Base-by-base conservation (phyloP, 2,113 vertebrate species). In the Climacteris rufus region DNA sequence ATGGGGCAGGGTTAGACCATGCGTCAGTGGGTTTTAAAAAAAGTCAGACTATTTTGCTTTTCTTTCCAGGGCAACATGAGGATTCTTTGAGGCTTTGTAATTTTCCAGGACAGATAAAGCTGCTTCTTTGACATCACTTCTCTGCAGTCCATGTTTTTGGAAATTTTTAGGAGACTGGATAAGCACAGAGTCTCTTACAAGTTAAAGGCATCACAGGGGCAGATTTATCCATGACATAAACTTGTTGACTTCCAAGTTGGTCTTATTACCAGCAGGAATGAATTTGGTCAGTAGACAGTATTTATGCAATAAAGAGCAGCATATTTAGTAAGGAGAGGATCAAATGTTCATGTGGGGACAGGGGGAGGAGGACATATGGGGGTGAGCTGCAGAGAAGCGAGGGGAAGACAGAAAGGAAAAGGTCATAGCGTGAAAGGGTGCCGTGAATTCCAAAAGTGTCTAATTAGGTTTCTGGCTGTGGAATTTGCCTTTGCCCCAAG, bases 401-500 rank as follows among this genome's bases (percentile, higher is more conserved):
- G 70, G 70, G 85, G 52, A 84, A 74, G 61, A 75, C 78, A 92
- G 90, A 96, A 96, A 77, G 86, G 68, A 91, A 93, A 97, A 95
- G 94, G 85, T 94, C 93, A 92, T 89, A 80, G 72, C 90, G 30
- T 96, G 97, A 97, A 97, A 96, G 77, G 87, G 53, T 94, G 83
- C 45, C 8, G 89, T 94, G 95, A 94, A 94, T 98, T 97, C 91
- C 97, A 93, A 63, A 97, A 96, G 91, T 91, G 94, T 96, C 95
- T 97, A 95, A 97, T 97, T 97, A 94, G 93, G 80, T 95, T 98
- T 95, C 94, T 93, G 91, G 72, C 94, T 95, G 70, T 97, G 95
- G 94, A 97, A 97, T 97, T 97, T 97, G 95, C 92, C 89, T 98
- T 97, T 96, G 88, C 96, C 88, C 89, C 30, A 80, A 97, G 90